Percentiles rank a stretch among this genome's conserved stretches.
Evolutionary conservation across 35 echinoderm and acorn worm genomes (phyloP).

Genomic region (Nesometra sesokonis): DNA sequence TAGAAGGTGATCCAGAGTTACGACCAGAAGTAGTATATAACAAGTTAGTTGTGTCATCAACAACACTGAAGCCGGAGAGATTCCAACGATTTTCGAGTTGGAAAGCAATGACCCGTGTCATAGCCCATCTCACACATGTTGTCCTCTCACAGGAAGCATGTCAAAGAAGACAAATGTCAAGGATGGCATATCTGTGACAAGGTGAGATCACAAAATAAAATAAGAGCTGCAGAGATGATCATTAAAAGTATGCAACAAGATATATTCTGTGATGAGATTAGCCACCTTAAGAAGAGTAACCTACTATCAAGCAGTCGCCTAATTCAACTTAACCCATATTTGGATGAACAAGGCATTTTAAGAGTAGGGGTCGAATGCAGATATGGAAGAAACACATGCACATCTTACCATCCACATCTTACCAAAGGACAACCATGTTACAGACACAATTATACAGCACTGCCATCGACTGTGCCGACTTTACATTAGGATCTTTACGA

Average conservation of each 20-base stretch:
- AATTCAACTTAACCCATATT: background rate
- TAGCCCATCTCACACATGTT: background rate
- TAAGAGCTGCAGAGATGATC: background rate
- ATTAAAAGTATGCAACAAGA: background rate
- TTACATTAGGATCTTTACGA: background rate
- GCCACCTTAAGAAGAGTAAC: too few species aligned
- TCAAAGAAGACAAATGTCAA: background rate
- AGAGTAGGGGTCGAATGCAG: background rate
- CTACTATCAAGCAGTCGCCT: background rate
- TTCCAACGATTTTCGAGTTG: constrained; percentile 5
- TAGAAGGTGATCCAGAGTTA: constrained; percentile 12
- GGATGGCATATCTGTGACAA: background rate
- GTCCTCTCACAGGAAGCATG: background rate
- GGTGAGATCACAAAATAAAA: background rate
- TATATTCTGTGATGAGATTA: background rate
- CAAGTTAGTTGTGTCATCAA: background rate
- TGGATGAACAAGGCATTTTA: background rate
- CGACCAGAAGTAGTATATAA: background rate
- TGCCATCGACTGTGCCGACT: background rate
- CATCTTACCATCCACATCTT: background rate
- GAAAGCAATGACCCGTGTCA: background rate
- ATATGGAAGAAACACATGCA: too few species aligned
- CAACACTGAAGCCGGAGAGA: background rate
- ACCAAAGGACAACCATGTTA: constrained; percentile 7
- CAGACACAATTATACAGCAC: background rate